These are phyloP conservation scores for Tenthredo distinguenda DNA, from an alignment of 2,888 invertebrate genomes.

Conservation along the genomic window DNA sequence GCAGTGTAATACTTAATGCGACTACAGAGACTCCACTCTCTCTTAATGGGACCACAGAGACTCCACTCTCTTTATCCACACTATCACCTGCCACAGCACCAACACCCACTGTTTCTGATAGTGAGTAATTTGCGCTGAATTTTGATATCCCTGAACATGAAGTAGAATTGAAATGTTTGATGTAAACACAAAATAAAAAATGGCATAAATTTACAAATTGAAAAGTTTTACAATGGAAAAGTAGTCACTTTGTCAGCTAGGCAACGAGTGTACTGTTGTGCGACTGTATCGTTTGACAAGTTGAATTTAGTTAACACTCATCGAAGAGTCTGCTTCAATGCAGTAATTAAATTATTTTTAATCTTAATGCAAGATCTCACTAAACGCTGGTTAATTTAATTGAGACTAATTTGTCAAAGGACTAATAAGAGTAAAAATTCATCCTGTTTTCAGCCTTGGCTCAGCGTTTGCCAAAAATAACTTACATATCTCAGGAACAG, in stretches of 20 bases:
- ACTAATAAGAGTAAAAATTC: neutral
- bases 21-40: slow-evolving; percentile 79
- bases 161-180: neutral
- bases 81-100: too few relatives aligned
- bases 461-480: slow-evolving; percentile 93
- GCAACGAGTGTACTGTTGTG: slow-evolving; percentile 56
- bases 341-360: neutral
- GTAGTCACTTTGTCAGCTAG: slow-evolving; percentile 43
- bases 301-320: neutral
- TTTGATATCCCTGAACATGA: neutral
- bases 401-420: neutral
- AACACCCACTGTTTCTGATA: neutral
- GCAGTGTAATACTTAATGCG: slow-evolving; percentile 85
- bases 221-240: neutral
- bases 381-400: neutral
- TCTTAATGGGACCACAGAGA: slow-evolving; percentile 69
- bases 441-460: slow-evolving; percentile 78
- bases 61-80: slow-evolving; percentile 76
- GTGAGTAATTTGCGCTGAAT: neutral
- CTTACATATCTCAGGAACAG: slow-evolving; percentile 95
- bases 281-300: slow-evolving; percentile 26
- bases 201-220: neutral
- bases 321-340: neutral
- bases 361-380: slow-evolving; percentile 12
- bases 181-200: neutral